phyloP scores from a whole-genome alignment of 2,113 vertebrate species.

The Montifringilla adamsi region DNA sequence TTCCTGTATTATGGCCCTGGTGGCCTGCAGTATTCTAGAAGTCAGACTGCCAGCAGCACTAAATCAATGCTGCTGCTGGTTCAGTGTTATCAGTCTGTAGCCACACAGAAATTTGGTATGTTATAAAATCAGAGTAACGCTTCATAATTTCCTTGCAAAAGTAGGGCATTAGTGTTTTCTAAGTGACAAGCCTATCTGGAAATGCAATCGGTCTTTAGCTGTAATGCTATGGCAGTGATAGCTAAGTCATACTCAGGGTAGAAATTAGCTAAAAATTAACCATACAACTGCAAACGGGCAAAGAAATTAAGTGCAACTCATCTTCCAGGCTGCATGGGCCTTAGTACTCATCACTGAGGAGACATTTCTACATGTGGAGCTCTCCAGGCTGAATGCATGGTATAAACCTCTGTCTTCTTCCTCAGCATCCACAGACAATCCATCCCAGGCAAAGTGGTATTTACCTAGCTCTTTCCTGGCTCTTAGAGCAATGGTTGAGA shows the following conservation, averaged over 20 bases:
- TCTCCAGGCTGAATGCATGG: neutral
- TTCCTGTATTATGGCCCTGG: conserved; percentile 16
- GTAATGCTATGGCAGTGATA: neutral
- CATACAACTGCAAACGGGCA: conserved; percentile 12
- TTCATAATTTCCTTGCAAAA: conserved; percentile 56
- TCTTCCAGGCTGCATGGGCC: neutral
- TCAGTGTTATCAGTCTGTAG: conserved; percentile 51
- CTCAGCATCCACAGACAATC: neutral
- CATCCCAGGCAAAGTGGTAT: neutral
- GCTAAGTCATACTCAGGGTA: conserved; percentile 2
- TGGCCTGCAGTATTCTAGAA: conserved; percentile 39
- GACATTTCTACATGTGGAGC: neutral
- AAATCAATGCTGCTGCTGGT: conserved; percentile 38
- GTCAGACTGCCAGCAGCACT: conserved; percentile 33
- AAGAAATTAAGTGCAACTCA: conserved; percentile 30
- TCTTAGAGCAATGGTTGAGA: neutral
- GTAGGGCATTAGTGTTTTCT: conserved; percentile 51
- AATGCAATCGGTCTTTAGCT: conserved; percentile 28
- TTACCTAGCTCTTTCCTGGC: neutral
- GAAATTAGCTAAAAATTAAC: conserved; percentile 49
- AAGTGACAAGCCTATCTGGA: conserved; percentile 41
- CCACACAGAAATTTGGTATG: conserved; percentile 19
- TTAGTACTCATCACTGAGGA: neutral
- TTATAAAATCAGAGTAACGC: conserved; percentile 46
- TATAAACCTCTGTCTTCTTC: neutral